These are phyloP conservation scores for Gibbula magus DNA, from an alignment of 2,888 invertebrate genomes.

Conservation along the genomic window DNA sequence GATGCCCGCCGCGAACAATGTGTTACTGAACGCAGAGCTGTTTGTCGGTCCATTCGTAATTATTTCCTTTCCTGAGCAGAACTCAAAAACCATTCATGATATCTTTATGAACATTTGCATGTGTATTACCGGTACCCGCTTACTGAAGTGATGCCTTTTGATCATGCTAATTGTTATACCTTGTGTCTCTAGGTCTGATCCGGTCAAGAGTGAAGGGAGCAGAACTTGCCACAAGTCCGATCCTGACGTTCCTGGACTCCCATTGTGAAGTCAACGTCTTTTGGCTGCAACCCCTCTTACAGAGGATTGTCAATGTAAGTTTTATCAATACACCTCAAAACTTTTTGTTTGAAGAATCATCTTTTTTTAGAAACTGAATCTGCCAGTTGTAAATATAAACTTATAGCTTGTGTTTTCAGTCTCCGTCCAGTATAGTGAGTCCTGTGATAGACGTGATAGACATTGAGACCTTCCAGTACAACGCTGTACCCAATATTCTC, in stretches of 20 bases:
- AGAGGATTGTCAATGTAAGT: slow-evolving; percentile 64
- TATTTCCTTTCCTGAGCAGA: too few relatives aligned
- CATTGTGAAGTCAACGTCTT: slow-evolving; percentile 62
- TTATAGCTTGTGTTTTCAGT: slow-evolving; percentile 44
- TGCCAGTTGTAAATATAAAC: neutral
- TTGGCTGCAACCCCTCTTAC: slow-evolving; percentile 76
- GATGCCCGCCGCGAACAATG: too few relatives aligned
- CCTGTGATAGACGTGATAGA: slow-evolving; percentile 77
- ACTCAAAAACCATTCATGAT: too few relatives aligned
- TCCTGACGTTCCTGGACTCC: slow-evolving; percentile 60
- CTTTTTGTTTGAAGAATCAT: neutral
- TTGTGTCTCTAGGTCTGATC: slow-evolving; percentile 47
- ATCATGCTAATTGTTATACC: neutral
- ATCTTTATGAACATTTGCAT: too few relatives aligned
- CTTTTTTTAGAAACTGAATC: too few relatives aligned
- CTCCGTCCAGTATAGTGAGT: slow-evolving; percentile 70
- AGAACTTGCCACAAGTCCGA: slow-evolving; percentile 69
- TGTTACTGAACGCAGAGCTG: too few relatives aligned
- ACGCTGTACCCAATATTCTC: slow-evolving; percentile 67
- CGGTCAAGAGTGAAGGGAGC: slow-evolving; percentile 49
- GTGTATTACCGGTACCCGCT: too few relatives aligned
- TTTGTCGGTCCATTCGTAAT: too few relatives aligned
- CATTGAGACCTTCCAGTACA: slow-evolving; percentile 74
- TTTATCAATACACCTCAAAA: neutral
- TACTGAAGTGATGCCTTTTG: too few relatives aligned